A percentile compares a stretch with the other conserved stretches of the same genome.
Evolutionary conservation across 2,888 invertebrate species (phyloP).

Genomic region (Plagodis dolabraria): DNA sequence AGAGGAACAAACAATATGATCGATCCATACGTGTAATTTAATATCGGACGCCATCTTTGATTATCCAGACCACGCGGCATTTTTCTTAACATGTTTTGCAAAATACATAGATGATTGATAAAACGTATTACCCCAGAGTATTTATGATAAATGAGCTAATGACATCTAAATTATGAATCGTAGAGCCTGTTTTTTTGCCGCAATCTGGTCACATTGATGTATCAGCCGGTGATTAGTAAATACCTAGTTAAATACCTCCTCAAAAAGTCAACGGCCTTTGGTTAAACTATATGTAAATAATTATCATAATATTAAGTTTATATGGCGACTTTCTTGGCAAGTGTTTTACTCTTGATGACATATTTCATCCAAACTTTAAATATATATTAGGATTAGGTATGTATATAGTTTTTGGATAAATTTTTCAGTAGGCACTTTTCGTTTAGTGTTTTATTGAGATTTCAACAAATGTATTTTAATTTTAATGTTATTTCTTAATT

Average conservation of each 20-base stretch:
- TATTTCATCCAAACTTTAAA: too few relatives aligned
- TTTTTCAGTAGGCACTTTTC: too few relatives aligned
- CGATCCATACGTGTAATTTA: slow-evolving; percentile 48
- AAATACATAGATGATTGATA: slow-evolving; percentile 12
- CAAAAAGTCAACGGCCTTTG: slow-evolving; percentile 56
- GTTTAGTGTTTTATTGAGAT: too few relatives aligned
- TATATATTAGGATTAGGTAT: too few relatives aligned
- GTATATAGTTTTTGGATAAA: too few relatives aligned
- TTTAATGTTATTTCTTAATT: too few relatives aligned
- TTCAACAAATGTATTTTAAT: too few relatives aligned
- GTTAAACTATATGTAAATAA: not conserved
- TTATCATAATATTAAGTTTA: not conserved
- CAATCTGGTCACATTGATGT: slow-evolving; percentile 48
- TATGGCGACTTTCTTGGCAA: not conserved
- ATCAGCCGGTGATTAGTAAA: slow-evolving; percentile 68
- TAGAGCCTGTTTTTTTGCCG: slow-evolving; percentile 43
- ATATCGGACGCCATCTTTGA: slow-evolving; percentile 59
- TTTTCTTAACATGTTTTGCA: slow-evolving; percentile 20
- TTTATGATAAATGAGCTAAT: slow-evolving; percentile 40
- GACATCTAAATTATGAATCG: slow-evolving; percentile 48
- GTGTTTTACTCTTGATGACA: not conserved
- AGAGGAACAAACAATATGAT: slow-evolving; percentile 37
- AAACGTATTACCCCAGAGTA: slow-evolving; percentile 6
- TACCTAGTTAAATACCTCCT: slow-evolving; percentile 59
- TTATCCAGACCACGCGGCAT: slow-evolving; percentile 42